Percentiles rank a stretch among this genome's conserved stretches.
These are phyloP conservation scores for Dipodomys stephensi DNA, from an alignment of 2,113 vertebrate species.

Conservation along the genomic window DNA sequence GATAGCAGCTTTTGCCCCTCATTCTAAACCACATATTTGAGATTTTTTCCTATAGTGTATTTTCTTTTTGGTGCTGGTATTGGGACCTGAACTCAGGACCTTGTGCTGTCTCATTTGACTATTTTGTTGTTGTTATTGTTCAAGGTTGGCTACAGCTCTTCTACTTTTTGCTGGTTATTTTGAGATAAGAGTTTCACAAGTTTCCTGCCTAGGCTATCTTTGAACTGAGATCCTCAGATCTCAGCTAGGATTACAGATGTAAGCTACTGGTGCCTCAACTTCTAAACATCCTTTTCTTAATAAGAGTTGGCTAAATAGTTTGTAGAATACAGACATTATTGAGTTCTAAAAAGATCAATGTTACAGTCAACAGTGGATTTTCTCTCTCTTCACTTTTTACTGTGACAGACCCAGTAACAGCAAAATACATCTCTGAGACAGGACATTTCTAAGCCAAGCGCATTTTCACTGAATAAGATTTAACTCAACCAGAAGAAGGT, in stretches of 20 bases:
- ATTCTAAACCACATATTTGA: conserved; percentile 29
- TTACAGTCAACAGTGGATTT: conserved; percentile 37
- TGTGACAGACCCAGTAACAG: background rate
- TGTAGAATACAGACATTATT: conserved; percentile 7
- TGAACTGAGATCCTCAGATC: too few relatives aligned
- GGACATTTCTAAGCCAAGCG: conserved; percentile 57
- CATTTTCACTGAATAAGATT: conserved; percentile 56
- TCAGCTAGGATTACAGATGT: too few relatives aligned
- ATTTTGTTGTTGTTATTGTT: too few relatives aligned
- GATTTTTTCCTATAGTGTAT: background rate
- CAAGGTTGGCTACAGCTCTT: too few relatives aligned
- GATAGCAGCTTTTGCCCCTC: background rate
- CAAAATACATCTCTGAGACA: conserved; percentile 61
- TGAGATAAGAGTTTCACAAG: too few relatives aligned
- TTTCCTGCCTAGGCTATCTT: too few relatives aligned
- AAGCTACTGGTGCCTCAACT: too few relatives aligned
- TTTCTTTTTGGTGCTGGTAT: too few relatives aligned
- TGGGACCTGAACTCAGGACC: too few relatives aligned
- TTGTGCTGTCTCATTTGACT: too few relatives aligned
- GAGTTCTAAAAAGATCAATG: background rate
- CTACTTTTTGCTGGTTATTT: too few relatives aligned
- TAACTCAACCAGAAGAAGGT: conserved; percentile 24
- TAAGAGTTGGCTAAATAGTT: conserved; percentile 36
- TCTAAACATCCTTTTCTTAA: background rate
- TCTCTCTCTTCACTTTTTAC: conserved; percentile 38